phyloP scores from a whole-genome alignment of 2,888 invertebrate species.

The Shargacucullia verbasci region DNA sequence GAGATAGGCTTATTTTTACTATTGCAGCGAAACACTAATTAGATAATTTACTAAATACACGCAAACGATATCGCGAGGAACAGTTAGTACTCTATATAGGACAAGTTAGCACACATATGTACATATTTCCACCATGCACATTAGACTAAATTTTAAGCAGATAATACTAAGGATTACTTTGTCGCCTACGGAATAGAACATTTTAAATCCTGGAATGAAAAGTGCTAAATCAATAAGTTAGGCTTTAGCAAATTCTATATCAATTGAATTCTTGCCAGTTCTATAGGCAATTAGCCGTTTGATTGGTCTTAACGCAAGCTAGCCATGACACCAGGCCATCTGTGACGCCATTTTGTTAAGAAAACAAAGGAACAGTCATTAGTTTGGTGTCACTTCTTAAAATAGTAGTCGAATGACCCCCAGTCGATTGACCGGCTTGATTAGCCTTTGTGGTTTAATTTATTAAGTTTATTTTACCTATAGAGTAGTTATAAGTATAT shows the following conservation, averaged over 20 bases:
- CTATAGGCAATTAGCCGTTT: slow-evolving; percentile 36
- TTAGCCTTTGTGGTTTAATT: slow-evolving; percentile 21
- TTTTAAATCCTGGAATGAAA: background rate
- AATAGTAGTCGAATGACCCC: slow-evolving; percentile 51
- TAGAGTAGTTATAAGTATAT: too few relatives aligned
- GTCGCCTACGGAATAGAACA: too few relatives aligned
- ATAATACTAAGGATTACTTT: too few relatives aligned
- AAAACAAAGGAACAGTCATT: slow-evolving; percentile 53
- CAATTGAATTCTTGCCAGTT: slow-evolving; percentile 31
- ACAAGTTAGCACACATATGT: too few relatives aligned
- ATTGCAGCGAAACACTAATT: too few relatives aligned
- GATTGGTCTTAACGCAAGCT: slow-evolving; percentile 38
- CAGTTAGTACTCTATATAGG: too few relatives aligned
- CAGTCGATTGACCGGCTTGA: slow-evolving; percentile 14
- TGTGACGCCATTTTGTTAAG: slow-evolving; percentile 44
- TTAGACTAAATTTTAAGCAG: too few relatives aligned
- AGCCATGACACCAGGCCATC: slow-evolving; percentile 48
- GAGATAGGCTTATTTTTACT: too few relatives aligned
- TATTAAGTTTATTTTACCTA: background rate
- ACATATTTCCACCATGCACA: too few relatives aligned
- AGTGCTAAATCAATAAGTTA: background rate
- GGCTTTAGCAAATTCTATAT: background rate
- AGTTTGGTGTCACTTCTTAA: slow-evolving; percentile 52
- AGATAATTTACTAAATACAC: too few relatives aligned
- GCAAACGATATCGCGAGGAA: too few relatives aligned